Evolutionary conservation across 2,888 invertebrate genomes (phyloP), one percentile per base, ranked within the genome.

Genomic region (Lycocerus yunnanus): DNA sequence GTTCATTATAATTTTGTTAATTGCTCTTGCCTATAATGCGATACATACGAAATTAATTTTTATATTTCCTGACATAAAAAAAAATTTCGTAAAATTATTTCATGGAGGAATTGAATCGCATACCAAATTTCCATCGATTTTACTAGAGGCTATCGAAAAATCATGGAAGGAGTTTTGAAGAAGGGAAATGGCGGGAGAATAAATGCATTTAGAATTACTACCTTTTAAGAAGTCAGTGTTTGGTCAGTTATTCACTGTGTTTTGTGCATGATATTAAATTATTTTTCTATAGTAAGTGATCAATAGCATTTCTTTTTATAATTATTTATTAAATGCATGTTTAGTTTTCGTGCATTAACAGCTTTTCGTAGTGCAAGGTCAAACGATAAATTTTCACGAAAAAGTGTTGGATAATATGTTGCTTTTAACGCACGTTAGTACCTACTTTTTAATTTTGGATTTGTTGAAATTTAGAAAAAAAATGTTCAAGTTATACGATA

Each of bases 121-220:
- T 43, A n/a, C 43, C 43, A 43, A 43, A 43, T 43, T 43, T 43
- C 6, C 43, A 43, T 43, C 4, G 43, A 43, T 43, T 43, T 43
- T n/a, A 43, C 43, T 43, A 43, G 43, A n/a, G 43, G 43, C 43
- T 43, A 43, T 43, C 43, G n/a, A 43, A 43, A 43, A n/a, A n/a
- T n/a, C n/a, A 71, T 74, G 71, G 77, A 20, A 77, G 74, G 73
- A 75, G 75, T 69, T 77, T 77, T 75, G 68, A 74, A 72, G 75
- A 72, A 77, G 75, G 73, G 72, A 73, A 63, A 85, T 85, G 86
- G 86, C 85, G 85, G 86, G 85, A 85, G 85, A 82, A 82, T 76
- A 80, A 69, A 82, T 82, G 83, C 84, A 85, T 85, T 84, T 84
- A 85, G 85, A 86, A 43, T 43, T 86, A 84, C 85, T 85, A 86